These are phyloP conservation scores for Hymenopus coronatus DNA, from an alignment of 2,888 invertebrate genomes.

Conservation along the genomic window DNA sequence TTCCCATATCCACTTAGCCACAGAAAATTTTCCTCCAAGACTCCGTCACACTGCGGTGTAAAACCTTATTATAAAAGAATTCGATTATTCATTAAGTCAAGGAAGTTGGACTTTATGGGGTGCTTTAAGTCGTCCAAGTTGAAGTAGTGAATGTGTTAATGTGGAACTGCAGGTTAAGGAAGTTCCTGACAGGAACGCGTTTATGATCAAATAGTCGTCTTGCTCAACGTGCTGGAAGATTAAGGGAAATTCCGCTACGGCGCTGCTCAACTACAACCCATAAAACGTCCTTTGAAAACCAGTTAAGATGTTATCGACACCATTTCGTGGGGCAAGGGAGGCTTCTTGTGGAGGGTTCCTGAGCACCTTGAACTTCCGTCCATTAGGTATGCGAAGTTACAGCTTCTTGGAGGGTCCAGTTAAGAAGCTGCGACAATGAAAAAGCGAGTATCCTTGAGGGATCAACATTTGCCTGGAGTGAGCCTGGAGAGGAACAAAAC, in stretches of 20 bases:
- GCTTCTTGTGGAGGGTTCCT: background rate
- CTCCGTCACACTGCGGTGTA: background rate
- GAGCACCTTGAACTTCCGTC: background rate
- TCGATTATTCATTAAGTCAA: constrained; percentile 8
- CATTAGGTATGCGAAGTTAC: background rate
- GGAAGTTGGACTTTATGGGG: background rate
- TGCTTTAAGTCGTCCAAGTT: background rate
- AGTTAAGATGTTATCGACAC: background rate
- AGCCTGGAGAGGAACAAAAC: background rate
- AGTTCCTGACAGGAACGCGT: background rate
- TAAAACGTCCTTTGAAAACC: background rate
- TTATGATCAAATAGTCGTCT: background rate
- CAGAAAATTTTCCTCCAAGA: constrained; percentile 1
- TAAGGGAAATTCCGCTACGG: background rate
- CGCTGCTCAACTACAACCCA: background rate
- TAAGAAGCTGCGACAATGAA: background rate
- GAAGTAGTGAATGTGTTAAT: background rate
- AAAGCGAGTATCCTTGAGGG: background rate
- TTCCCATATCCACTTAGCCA: constrained; percentile 10
- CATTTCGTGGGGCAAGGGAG: background rate
- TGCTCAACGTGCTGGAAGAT: background rate
- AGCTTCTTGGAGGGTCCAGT: background rate
- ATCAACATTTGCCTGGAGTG: background rate
- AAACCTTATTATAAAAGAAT: constrained; percentile 5
- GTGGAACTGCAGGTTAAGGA: background rate